Percentiles rank a stretch among this genome's conserved stretches.
These are phyloP conservation scores for Sebastes elongatus DNA, from an alignment of 2,797 vertebrate genomes.

Conservation along the genomic window DNA sequence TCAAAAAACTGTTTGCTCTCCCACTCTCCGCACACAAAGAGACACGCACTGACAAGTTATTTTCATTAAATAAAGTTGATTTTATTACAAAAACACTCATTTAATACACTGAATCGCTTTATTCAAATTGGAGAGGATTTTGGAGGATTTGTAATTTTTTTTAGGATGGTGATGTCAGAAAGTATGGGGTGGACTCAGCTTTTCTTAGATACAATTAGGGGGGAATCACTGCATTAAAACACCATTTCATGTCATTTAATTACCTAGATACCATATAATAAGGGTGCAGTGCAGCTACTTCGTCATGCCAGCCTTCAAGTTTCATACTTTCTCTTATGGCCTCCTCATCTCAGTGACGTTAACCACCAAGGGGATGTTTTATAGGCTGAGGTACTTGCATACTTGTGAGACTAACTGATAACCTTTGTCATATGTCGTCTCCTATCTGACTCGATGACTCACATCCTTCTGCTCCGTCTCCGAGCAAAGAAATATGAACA, in stretches of 20 bases:
- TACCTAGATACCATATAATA: background rate
- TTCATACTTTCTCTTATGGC: background rate
- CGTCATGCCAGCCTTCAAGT: background rate
- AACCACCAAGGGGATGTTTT: background rate
- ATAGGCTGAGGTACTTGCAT: background rate
- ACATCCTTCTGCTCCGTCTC: slow-evolving; percentile 9
- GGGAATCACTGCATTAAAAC: slow-evolving; percentile 8
- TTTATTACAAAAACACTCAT: no score
- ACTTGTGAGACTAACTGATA: background rate
- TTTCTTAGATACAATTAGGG: no score
- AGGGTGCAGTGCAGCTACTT: background rate
- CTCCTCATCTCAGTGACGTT: background rate
- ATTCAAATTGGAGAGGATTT: no score
- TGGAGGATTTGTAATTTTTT: no score
- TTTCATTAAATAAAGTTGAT: no score
- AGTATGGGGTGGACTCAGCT: no score
- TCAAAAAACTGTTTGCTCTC: no score
- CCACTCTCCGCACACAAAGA: no score
- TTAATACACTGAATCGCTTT: no score
- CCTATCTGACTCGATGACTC: slow-evolving; percentile 14
- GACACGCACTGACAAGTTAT: no score
- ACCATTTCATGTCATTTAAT: background rate
- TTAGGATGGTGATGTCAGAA: no score
- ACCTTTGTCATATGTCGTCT: slow-evolving; percentile 14
- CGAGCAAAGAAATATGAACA: background rate